Percentiles rank a stretch among this genome's conserved stretches.
These are phyloP conservation scores for Vipera ursinii DNA, from an alignment of 2,797 vertebrate genomes.

Conservation along the genomic window DNA sequence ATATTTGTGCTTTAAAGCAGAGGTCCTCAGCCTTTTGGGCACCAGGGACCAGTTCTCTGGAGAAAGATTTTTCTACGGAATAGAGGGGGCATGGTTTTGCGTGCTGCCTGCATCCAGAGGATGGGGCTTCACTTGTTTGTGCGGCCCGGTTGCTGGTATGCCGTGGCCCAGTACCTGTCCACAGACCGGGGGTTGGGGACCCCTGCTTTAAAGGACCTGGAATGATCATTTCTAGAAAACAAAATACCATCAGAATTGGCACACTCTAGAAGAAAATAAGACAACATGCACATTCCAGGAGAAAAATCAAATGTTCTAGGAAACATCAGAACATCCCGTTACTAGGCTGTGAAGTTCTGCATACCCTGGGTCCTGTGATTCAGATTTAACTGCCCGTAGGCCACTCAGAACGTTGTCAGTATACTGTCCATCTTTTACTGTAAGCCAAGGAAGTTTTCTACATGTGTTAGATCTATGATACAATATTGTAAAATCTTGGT, in stretches of 20 bases:
- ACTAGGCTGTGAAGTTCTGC: neutral
- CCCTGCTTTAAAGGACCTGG: neutral
- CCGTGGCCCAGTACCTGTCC: no score
- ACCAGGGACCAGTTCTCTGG: no score
- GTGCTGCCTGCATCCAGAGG: no score
- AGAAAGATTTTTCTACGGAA: no score
- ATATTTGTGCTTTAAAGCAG: neutral
- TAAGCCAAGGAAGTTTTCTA: neutral
- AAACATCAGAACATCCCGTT: neutral
- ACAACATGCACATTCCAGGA: neutral
- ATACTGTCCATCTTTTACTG: neutral
- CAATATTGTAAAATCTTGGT: neutral
- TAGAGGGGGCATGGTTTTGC: no score
- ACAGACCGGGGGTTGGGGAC: no score
- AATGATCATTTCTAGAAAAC: neutral
- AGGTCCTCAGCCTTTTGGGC: no score
- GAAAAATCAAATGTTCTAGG: neutral
- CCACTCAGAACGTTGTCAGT: neutral
- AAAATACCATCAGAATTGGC: neutral
- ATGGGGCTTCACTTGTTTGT: no score
- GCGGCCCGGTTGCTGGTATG: no score
- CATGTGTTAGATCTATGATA: neutral
- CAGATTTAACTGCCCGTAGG: neutral
- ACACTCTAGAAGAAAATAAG: neutral
- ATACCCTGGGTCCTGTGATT: neutral